A percentile compares a stretch with the other conserved stretches of the same genome.
These are phyloP conservation scores for Cantharis rustica DNA, from an alignment of 2,888 invertebrate species.

Conservation along the genomic window DNA sequence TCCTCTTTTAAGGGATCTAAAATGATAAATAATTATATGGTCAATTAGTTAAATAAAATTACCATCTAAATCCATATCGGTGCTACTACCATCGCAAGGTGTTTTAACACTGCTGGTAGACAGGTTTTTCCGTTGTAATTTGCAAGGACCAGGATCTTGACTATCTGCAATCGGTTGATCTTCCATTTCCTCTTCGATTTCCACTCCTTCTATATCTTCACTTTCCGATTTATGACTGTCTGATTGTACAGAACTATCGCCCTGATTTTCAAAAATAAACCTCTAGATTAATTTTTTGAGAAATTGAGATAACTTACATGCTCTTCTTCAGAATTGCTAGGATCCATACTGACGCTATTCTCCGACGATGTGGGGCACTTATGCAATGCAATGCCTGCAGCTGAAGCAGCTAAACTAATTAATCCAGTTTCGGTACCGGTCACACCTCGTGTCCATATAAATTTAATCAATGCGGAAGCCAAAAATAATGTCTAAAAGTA, in stretches of 20 bases:
- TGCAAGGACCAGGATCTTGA: slow-evolving; percentile 60
- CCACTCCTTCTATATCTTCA: slow-evolving; percentile 56
- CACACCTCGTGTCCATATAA: slow-evolving; percentile 84
- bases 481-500: slow-evolving; percentile 77
- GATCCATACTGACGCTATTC: slow-evolving; percentile 77
- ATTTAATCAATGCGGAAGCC: slow-evolving; percentile 87
- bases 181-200: slow-evolving; percentile 54
- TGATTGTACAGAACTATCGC: slow-evolving; percentile 64
- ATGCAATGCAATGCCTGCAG: slow-evolving; percentile 57
- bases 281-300: neutral
- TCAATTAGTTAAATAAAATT: neutral
- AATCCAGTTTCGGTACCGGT: slow-evolving; percentile 53
- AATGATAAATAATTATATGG: neutral
- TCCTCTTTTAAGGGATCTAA: slow-evolving; percentile 27
- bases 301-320: slow-evolving; percentile 51
- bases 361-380: slow-evolving; percentile 73
- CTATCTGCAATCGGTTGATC: slow-evolving; percentile 55
- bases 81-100: slow-evolving; percentile 38
- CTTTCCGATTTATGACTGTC: slow-evolving; percentile 61
- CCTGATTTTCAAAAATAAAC: slow-evolving; percentile 50
- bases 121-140: slow-evolving; percentile 52
- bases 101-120: slow-evolving; percentile 38
- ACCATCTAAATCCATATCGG: slow-evolving; percentile 26
- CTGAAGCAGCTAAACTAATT: slow-evolving; percentile 54
- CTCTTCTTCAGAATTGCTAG: slow-evolving; percentile 80